Base-by-base conservation (phyloP, 1,140 invertebrate genomes). In the Drosophila chauvacae region DNA sequence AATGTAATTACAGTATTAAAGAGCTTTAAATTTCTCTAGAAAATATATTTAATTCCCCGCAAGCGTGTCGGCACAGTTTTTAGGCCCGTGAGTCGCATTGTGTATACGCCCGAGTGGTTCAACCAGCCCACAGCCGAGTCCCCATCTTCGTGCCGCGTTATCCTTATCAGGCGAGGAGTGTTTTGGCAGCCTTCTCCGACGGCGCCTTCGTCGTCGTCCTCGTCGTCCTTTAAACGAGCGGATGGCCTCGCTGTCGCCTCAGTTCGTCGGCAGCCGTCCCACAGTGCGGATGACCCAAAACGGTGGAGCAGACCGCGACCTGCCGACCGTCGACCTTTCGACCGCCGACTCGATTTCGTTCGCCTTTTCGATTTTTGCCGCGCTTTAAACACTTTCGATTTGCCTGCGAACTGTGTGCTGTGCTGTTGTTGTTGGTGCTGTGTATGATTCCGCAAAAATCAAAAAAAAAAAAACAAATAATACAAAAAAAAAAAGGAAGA, bases 241-340 rank as follows among this genome's bases (percentile, higher is more conserved):
- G 64, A 53, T 48, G 48, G 55, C 63, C 45, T 64, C 60, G 65
- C 47, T 45, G 51, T 50, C 73, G 73, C 51, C 42, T 84, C 74
- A 91, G 88, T 91, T 91, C 73, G 88, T 73, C 88, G 78, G 75
- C 84, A 88, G 86, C 80, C 81, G 88, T 88, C 85, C 78, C 79
- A 74, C 81, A 80, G 88, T 79, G 74, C 78, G 88, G 90, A 91
- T 78, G 70, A 66, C 48, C 47, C 78, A 80, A 68, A 50, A 51
- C 76, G 62, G 65, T 47, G 70, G 60, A 59, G 42, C 75, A 57
- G 57, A 41, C 30, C 66, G 47, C 56, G 47, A 33, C 42, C 23
- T 48, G 61, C 63, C 66, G 66, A 69, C 30, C 37, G 53, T 39
- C 48, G 50, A 53, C 63, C 51, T 68, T 48, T 39, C 66, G 59